Evolutionary conservation across 2,797 vertebrate genomes (phyloP).

Genomic region (Melanotaenia boesemani): DNA sequence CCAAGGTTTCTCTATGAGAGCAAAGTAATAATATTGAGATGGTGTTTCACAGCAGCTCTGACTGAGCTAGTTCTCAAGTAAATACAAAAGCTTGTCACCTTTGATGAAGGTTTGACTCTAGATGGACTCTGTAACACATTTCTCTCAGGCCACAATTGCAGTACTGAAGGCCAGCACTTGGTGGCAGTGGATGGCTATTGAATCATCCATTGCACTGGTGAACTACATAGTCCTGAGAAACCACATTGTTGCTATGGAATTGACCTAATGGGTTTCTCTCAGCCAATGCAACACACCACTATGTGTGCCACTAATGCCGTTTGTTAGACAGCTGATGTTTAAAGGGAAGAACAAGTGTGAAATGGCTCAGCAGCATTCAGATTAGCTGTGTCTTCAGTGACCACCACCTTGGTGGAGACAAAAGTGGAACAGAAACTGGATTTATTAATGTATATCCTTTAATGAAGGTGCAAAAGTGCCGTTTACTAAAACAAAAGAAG

Average conservation of each 20-base stretch:
- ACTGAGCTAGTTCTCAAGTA: conserved; percentile 31
- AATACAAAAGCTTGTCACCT: conserved; percentile 40
- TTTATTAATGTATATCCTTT: conserved; percentile 46
- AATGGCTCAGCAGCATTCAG: conserved; percentile 67
- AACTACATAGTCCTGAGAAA: conserved; percentile 51
- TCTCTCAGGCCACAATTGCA: conserved; percentile 48
- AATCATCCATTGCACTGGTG: conserved; percentile 43
- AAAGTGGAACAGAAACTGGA: conserved; percentile 28
- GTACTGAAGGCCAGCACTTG: conserved; percentile 76
- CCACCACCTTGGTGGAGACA: conserved; percentile 45
- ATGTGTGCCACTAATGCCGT: conserved; percentile 73
- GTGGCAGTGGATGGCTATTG: conserved; percentile 79
- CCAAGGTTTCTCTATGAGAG: conserved; percentile 40
- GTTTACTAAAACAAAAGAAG: conserved; percentile 20
- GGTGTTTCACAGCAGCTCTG: conserved; percentile 35
- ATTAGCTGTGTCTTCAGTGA: conserved; percentile 54
- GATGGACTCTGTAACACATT: conserved; percentile 34
- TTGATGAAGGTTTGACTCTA: conserved; percentile 34
- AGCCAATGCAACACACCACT: conserved; percentile 51
- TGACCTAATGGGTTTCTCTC: conserved; percentile 80
- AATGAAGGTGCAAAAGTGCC: conserved; percentile 39
- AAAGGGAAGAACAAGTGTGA: conserved; percentile 67
- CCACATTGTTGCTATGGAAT: conserved; percentile 79
- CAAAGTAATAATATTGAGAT: conserved; percentile 19
- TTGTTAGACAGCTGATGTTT: conserved; percentile 77